Conservation (phyloP, 2,113 vertebrate genomes). For the Trematomus loennbergii region DNA sequence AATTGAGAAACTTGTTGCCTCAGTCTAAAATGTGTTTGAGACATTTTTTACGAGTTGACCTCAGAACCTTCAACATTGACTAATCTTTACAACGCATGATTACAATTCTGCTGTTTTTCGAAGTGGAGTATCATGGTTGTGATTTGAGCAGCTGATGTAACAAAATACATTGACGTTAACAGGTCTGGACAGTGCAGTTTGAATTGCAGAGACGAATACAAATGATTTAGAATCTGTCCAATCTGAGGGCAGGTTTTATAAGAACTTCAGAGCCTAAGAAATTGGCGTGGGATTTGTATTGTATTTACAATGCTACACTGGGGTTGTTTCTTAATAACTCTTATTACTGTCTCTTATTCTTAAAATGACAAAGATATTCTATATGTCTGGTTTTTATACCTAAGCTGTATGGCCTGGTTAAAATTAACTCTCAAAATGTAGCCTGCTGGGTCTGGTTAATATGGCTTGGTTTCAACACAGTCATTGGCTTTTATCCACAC, state of each 20-base stretch:
- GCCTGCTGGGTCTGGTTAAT: neutral
- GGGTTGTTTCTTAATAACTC: neutral
- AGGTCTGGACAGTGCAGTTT: neutral
- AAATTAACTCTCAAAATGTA: neutral
- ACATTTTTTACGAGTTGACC: neutral
- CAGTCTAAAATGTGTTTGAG: neutral
- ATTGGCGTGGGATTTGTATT: neutral
- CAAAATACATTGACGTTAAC: neutral
- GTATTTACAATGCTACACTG: neutral
- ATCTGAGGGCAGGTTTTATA: neutral
- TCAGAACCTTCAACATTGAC: neutral
- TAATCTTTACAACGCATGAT: neutral
- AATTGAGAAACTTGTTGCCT: neutral
- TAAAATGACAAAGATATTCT: neutral
- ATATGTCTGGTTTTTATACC: neutral
- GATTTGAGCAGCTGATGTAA: neutral
- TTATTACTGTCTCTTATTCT: neutral
- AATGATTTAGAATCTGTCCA: neutral
- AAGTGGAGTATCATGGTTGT: neutral
- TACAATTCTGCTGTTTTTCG: too few relatives aligned
- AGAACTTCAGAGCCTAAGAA: neutral
- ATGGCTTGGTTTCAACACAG: neutral
- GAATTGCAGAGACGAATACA: neutral
- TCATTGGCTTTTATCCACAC: neutral
- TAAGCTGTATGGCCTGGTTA: neutral